Base-by-base conservation (phyloP, 2,113 vertebrate genomes). In the Columbina picui region DNA sequence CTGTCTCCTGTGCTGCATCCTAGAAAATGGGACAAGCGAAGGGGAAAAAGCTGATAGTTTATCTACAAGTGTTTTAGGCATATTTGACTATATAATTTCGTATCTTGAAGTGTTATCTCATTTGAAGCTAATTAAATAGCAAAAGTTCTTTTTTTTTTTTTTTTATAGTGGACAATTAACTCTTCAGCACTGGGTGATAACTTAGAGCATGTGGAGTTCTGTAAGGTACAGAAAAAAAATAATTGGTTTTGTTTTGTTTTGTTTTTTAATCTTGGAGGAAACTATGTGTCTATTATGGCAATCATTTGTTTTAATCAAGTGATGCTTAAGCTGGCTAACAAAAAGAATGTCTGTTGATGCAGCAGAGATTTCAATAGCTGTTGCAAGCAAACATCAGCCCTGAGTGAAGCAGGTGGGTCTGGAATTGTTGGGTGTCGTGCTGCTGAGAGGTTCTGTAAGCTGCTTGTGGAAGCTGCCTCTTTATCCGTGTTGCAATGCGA, bases 271-370 rank as follows among this genome's bases (percentile, higher is more conserved):
- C 20, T 63, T 47, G 26, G 56, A 73, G 74, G 63, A 49, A 80
- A 25, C 45, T 2, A 19, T 7, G 9, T 17, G 4, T 69, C 15
- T 83, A 1, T 65, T 22, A 3, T 0, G 5, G 21, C 49, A 65
- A 3, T 14, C 60, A 61, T 60, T 47, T 10, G 9, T 55, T 89
- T 52, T 14, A 49, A 60, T 89, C 10, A 1, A 38, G 22, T 15
- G 61, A 25, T 67, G 22, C 21, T 26, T 6, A 12, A 43, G 60
- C 9, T 75, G 69, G 13, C 27, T n/a, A 11, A 12, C 16, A 8
- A 14, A 11, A 49, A 22, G 22, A 16, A 38, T 2, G 1, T 53
- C 38, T 83, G 57, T 41, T 21, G 59, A 1, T 55, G 49, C 70
- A 65, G 83, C 2, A 20, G 76, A 12, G 64, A 2, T 49, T 77